Evolutionary conservation across 1,140 invertebrate species (phyloP), one percentile per base, ranked within the genome.

Genomic region (Apis dorsata): DNA sequence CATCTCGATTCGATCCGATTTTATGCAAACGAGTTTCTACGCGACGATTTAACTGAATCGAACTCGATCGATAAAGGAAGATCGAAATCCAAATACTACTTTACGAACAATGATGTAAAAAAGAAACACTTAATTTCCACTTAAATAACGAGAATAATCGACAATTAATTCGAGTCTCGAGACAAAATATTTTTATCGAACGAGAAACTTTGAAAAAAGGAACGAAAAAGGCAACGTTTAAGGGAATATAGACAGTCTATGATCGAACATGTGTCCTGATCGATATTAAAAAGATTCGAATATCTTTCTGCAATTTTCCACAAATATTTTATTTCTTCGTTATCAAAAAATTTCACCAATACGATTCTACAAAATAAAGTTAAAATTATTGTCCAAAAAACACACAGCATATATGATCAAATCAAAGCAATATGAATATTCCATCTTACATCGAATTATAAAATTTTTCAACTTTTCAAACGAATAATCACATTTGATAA

Each of bases 401-500:
- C 13, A 13, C 13, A 13, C 7, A 4, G 62, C 9, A 28, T 34
- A 34, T 34, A 34, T 4, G 63, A 65, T 65, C 24, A 34, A 65
- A 65, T 3, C 17, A n/a, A 15, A 0, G 60, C 34, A 66, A 81
- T 81, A 66, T 74, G 34, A n/a, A 4, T 21, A 34, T 74, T 21
- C 71, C 34, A 34, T 21, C 53, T 80, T 51, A 12, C 78, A 19
- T 24, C 17, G 21, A 75, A 68, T 57, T 49, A 21, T 8, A 10
- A 19, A 51, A 83, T 83, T 62, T 57, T 79, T 72, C 66, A 66
- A 44, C 34, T 44, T 44, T 44, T 44, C 5, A 7, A 44, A 44
- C 65, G 70, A 83, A 79, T 76, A 79, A 59, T 68, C 59, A 75
- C 57, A 83, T 69, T 70, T 44, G 44, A 57, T 77, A 82, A 82